A percentile compares a stretch with the other conserved stretches of the same genome.
These are phyloP conservation scores for Mola mola DNA, from an alignment of 2,113 vertebrate genomes.

Conservation along the genomic window DNA sequence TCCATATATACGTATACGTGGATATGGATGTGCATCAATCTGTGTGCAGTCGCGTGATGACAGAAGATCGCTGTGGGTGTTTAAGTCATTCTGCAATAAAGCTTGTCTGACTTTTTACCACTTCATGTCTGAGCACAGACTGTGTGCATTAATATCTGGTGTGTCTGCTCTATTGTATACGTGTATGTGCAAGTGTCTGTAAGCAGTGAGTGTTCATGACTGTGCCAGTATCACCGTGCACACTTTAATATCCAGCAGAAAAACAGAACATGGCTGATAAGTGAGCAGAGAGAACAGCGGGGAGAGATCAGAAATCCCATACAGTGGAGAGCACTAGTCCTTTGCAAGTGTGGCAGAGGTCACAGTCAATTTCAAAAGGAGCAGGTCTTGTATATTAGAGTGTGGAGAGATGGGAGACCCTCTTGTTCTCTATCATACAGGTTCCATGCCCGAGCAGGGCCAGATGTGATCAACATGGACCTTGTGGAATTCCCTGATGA, in stretches of 20 bases:
- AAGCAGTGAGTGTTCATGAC: neutral
- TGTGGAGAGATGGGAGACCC: constrained; percentile 72
- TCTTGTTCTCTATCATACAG: constrained; percentile 74
- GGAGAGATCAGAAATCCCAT: constrained; percentile 71
- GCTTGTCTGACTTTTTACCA: constrained; percentile 10
- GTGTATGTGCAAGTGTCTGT: neutral
- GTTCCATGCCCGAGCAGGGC: constrained; percentile 61
- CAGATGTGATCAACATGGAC: constrained; percentile 78
- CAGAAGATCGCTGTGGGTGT: neutral
- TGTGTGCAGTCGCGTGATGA: too few species aligned
- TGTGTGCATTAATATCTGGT: constrained; percentile 4
- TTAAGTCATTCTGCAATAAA: neutral
- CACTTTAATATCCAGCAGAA: constrained; percentile 72
- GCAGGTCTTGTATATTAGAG: constrained; percentile 78
- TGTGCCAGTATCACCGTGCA: constrained; percentile 43
- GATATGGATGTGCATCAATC: too few species aligned
- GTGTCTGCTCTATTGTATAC: too few species aligned
- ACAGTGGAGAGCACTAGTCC: constrained; percentile 75
- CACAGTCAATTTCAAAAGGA: constrained; percentile 80
- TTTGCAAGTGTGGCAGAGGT: constrained; percentile 78
- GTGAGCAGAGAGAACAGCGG: constrained; percentile 42
- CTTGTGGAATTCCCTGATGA: constrained; percentile 69
- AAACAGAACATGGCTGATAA: constrained; percentile 72
- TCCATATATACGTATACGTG: too few species aligned
- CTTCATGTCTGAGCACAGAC: constrained; percentile 3